Percentiles rank a stretch among this genome's conserved stretches.
These are phyloP conservation scores for Syrista parreyssii DNA, from an alignment of 2,888 invertebrate genomes.

Conservation along the genomic window DNA sequence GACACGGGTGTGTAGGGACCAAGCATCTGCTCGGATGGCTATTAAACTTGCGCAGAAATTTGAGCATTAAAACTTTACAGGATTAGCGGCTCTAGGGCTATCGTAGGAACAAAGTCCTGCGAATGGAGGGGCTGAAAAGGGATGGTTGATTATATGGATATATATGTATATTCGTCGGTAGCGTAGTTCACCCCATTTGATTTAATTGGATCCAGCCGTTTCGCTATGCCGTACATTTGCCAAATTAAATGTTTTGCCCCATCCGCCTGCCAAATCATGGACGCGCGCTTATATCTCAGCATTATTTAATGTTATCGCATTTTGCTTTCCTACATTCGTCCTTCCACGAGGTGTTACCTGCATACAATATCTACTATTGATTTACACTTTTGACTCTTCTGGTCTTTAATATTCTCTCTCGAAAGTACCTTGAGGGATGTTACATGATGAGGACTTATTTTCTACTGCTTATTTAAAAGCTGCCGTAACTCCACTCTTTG, in stretches of 20 bases:
- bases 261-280: neutral
- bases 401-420: neutral
- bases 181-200: conserved; percentile 21
- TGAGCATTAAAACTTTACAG: neutral
- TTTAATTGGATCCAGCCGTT: conserved; percentile 22
- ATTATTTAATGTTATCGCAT: neutral
- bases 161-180: conserved; percentile 4
- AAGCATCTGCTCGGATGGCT: neutral
- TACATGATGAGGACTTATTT: no score
- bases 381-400: neutral
- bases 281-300: neutral
- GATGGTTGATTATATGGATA: neutral
- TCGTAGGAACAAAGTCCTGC: neutral
- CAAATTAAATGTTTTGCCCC: conserved; percentile 18
- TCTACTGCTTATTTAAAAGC: neutral
- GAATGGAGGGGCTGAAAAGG: neutral
- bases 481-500: neutral
- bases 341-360: no score
- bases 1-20: neutral
- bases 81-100: neutral
- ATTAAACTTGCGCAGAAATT: neutral
- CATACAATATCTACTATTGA: neutral
- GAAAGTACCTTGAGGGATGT: neutral
- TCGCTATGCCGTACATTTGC: conserved; percentile 15
- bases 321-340: neutral